A percentile compares a stretch with the other conserved stretches of the same genome.
These are phyloP conservation scores for Siderastrea siderea DNA, from an alignment of 92 coral and sea anemone species.

Conservation along the genomic window DNA sequence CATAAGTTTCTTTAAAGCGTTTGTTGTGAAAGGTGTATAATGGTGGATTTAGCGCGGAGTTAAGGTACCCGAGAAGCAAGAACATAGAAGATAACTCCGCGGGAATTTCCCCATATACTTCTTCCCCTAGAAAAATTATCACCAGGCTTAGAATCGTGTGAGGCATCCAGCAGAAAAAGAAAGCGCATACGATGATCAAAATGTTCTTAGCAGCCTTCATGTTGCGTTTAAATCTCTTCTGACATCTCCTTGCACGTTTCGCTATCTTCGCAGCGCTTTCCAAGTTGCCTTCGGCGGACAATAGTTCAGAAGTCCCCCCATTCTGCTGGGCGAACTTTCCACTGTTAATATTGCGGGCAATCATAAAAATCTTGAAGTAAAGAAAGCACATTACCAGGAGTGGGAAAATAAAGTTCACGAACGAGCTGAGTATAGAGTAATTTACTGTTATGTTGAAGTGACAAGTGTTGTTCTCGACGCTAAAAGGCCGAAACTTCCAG, in stretches of 20 bases:
- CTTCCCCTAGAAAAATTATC: slow-evolving; percentile 11
- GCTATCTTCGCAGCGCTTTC: background rate
- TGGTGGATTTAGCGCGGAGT: slow-evolving; percentile 91
- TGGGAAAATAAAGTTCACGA: slow-evolving; percentile 90
- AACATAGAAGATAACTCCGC: slow-evolving; percentile 35
- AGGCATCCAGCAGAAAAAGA: slow-evolving; percentile 90
- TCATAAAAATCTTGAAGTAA: slow-evolving; percentile 79
- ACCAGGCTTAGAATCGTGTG: slow-evolving; percentile 75
- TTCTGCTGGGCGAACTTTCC: background rate
- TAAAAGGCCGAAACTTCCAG: slow-evolving; percentile 75
- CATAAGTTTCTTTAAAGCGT: slow-evolving; percentile 79
- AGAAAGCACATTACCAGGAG: slow-evolving; percentile 81
- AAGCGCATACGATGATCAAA: slow-evolving; percentile 77
- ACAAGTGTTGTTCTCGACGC: slow-evolving; percentile 49
- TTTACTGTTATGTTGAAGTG: slow-evolving; percentile 74
- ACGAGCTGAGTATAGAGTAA: slow-evolving; percentile 89
- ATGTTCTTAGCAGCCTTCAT: slow-evolving; percentile 85
- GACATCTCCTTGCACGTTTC: slow-evolving; percentile 31
- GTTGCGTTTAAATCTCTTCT: slow-evolving; percentile 72
- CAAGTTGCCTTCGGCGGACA: slow-evolving; percentile 1
- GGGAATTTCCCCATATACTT: slow-evolving; percentile 27
- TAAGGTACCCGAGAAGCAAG: slow-evolving; percentile 85
- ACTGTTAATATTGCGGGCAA: slow-evolving; percentile 62
- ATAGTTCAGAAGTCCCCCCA: background rate
- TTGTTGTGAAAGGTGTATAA: slow-evolving; percentile 91